Percentiles rank a stretch among this genome's conserved stretches.
These are phyloP conservation scores for Saccostrea cuccullata DNA, from an alignment of 1,140 invertebrate genomes.

Conservation along the genomic window DNA sequence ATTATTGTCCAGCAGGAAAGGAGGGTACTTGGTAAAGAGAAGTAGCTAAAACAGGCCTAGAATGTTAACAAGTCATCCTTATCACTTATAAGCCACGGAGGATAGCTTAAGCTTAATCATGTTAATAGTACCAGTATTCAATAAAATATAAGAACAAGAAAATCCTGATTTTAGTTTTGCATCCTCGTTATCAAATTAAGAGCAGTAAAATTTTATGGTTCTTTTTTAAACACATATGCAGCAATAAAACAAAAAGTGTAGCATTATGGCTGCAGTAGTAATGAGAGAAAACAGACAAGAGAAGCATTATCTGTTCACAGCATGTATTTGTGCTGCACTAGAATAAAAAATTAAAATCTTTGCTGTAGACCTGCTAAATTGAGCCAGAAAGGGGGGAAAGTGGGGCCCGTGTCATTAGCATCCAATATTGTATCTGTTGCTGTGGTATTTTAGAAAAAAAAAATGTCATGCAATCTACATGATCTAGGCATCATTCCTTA, in stretches of 20 bases:
- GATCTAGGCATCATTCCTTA: background rate
- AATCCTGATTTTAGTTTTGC: background rate
- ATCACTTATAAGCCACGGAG: too few relatives aligned
- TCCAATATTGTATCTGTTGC: background rate
- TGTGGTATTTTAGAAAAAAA: background rate
- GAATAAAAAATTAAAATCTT: background rate
- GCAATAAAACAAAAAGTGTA: background rate
- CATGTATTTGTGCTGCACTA: background rate
- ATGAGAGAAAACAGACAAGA: background rate
- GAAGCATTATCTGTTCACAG: conserved; percentile 1
- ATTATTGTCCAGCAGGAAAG: conserved; percentile 14
- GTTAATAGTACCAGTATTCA: background rate
- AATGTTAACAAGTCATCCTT: background rate
- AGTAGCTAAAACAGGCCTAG: background rate
- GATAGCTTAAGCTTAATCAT: background rate
- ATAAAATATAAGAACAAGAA: background rate
- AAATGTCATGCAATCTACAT: background rate
- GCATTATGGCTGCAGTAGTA: background rate
- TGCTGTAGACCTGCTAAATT: conserved; percentile 9
- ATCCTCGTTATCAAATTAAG: conserved; percentile 1
- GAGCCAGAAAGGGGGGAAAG: background rate
- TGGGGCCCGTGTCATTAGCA: background rate
- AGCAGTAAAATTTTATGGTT: background rate
- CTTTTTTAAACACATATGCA: background rate
- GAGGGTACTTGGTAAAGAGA: background rate